phyloP scores from a whole-genome alignment of 2,797 vertebrate species.

The Geotrypetes seraphini region DNA sequence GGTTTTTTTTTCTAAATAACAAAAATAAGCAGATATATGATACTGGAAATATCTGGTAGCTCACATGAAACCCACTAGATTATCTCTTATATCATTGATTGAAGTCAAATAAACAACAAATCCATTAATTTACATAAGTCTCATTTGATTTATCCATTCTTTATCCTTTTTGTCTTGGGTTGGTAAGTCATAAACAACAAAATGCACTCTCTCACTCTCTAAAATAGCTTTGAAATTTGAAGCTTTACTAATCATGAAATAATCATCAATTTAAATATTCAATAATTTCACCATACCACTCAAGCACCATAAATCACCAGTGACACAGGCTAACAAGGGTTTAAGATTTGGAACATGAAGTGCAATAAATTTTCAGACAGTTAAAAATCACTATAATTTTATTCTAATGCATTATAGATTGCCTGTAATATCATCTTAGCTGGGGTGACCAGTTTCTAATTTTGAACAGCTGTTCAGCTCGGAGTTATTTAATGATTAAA shows the following conservation, averaged over 20 bases:
- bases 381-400: conserved; percentile 99
- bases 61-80: conserved; percentile 11
- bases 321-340: conserved; percentile 84
- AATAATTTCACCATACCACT: conserved; percentile 78
- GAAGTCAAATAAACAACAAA: conserved; percentile 16
- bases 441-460: conserved; percentile 97
- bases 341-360: conserved; percentile 88
- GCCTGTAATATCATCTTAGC: conserved; percentile 97
- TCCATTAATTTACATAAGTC: conserved; percentile 29
- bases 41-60: conserved; percentile 8
- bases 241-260: conserved; percentile 79
- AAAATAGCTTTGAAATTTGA: conserved; percentile 71
- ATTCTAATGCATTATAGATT: conserved; percentile 99
- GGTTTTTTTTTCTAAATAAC: too few relatives aligned
- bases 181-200: conserved; percentile 51
- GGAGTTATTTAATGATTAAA: conserved; percentile 99
- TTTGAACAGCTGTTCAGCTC: conserved; percentile 98
- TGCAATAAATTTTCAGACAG: conserved; percentile 98
- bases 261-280: conserved; percentile 83
- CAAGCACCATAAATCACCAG: conserved; percentile 82
- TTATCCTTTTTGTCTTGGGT: conserved; percentile 33
- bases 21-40: too few relatives aligned
- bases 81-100: conserved; percentile 19
- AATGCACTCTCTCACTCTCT: conserved; percentile 59
- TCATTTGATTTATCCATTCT: conserved; percentile 36